Conservation (phyloP, 2,113 vertebrate species). For the Ictidomys tridecemlineatus region DNA sequence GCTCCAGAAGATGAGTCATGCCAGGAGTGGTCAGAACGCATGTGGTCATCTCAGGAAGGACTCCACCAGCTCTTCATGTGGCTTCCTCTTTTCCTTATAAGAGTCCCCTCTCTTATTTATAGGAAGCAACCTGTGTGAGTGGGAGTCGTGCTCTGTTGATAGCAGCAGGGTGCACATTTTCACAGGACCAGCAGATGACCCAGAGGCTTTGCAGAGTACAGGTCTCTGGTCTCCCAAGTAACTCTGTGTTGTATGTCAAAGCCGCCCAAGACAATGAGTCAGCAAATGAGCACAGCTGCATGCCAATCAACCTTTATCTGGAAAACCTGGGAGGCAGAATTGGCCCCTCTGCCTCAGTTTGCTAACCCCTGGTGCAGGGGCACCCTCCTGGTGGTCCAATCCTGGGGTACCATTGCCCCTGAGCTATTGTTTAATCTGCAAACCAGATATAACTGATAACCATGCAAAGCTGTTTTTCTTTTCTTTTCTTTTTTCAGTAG, state of each 20-base stretch:
- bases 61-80: too few relatives aligned
- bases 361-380: background rate
- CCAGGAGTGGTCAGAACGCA: background rate
- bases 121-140: background rate
- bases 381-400: background rate
- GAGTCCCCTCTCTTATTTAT: too few relatives aligned
- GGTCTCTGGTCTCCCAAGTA: background rate
- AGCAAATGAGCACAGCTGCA: background rate
- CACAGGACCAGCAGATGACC: accelerated
- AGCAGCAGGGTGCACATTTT: background rate
- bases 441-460: background rate
- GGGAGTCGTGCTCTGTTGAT: too few relatives aligned
- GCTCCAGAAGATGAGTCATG: background rate
- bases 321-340: background rate
- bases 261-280: too few relatives aligned
- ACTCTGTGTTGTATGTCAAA: background rate
- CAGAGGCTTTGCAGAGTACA: background rate
- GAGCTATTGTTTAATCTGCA: background rate
- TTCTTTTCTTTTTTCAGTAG: background rate
- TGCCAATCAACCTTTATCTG: background rate
- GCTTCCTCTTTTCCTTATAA: background rate
- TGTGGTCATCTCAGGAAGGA: too few relatives aligned
- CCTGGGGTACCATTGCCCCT: background rate
- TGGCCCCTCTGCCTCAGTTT: background rate
- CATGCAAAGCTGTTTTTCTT: background rate